Evolutionary conservation across 2,797 vertebrate genomes (phyloP), one percentile per base, ranked within the genome.

Genomic region (Harpagifer antarcticus): DNA sequence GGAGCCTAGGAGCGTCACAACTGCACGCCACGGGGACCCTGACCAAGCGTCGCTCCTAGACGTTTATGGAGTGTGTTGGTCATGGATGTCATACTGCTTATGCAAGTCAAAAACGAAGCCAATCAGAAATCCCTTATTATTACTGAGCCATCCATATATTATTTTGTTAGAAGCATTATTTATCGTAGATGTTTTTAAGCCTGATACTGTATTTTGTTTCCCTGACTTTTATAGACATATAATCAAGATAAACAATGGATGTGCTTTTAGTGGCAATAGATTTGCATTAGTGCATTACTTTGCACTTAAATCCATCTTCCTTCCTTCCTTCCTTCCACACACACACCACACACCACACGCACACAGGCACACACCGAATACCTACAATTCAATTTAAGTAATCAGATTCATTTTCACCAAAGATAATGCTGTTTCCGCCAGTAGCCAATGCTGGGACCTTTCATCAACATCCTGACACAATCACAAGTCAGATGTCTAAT

Each of bases 391-490:
- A 76, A 75, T 92, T 85, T 84, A 40, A 10, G 54, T 88, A 86
- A 92, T 91, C 84, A 68, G 81, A 88, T 91, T 88, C 85, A 79
- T 87, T 89, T 86, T 84, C 74, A 78, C 72, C 49, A 50, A 53
- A 72, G 78, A 87, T 78, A 74, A 81, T 69, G 76, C 43, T 31
- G 74, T 81, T 91, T 88, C 86, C 27, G 20, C 83, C 82, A 54
- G 72, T 69, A 87, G 83, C 82, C 78, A 63, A 50, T 48, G 75
- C 62, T 68, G 57, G 81, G 77, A 68, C 63, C 70, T 91, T 85
- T 90, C 78, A 81, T 91, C 88, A 88, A 81, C 82, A 89, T 86
- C 86, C 85, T 85, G 88, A 92, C 88, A 88, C 78, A 79, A 75
- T 92, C 78, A 74, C 84, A 82, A 76, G 74, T 89, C 83, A 79